A percentile compares a stretch with the other conserved stretches of the same genome.
phyloP scores from a whole-genome alignment of 2,113 vertebrate genomes.

The Nettapus auritus region DNA sequence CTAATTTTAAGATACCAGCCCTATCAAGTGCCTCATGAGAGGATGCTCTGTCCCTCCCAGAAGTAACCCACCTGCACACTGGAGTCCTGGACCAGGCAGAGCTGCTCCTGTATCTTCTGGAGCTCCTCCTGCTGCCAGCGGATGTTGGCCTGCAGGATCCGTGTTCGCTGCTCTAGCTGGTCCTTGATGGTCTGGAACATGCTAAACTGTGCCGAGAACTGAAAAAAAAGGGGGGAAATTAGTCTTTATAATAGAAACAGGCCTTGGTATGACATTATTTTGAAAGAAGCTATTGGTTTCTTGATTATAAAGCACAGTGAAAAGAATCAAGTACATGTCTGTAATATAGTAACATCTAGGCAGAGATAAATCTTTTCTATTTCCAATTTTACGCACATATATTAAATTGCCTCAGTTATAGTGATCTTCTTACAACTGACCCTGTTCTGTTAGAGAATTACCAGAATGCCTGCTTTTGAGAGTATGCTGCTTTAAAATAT shows the following conservation, averaged over 20 bases:
- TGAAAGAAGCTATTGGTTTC: background rate
- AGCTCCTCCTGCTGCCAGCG: slow-evolving; percentile 85
- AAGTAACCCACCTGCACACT: slow-evolving; percentile 69
- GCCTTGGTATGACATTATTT: background rate
- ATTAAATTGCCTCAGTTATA: background rate
- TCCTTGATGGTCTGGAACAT: slow-evolving; percentile 84
- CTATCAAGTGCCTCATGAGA: accelerated
- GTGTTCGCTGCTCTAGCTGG: slow-evolving; percentile 81
- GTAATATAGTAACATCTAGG: background rate
- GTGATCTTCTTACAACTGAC: background rate
- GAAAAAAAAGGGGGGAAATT: background rate
- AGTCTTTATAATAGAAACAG: background rate
- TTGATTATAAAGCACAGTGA: background rate
- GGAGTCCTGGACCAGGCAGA: slow-evolving; percentile 83
- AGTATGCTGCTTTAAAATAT: background rate
- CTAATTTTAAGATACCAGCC: background rate
- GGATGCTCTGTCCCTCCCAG: background rate
- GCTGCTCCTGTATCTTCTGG: slow-evolving; percentile 83
- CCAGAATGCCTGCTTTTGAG: background rate
- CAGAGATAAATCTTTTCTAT: background rate
- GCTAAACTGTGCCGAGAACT: slow-evolving; percentile 79
- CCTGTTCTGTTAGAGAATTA: background rate
- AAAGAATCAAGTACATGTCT: background rate
- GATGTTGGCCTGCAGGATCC: slow-evolving; percentile 83
- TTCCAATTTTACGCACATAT: background rate